Evolutionary conservation across 2,797 vertebrate genomes (phyloP).

Genomic region (Manis pentadactyla): DNA sequence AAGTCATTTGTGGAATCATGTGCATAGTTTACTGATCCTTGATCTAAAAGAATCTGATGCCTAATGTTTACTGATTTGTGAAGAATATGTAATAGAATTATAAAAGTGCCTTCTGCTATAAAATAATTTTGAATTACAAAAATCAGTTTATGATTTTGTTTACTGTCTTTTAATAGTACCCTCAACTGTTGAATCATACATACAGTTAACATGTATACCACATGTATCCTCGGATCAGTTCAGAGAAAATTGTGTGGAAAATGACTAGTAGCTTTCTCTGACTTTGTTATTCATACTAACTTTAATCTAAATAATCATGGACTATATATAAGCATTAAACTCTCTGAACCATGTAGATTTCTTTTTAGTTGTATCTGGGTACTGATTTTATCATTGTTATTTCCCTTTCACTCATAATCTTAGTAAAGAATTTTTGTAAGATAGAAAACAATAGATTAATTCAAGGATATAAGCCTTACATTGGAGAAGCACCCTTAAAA

Average conservation of each 20-base stretch:
- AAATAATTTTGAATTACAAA: slow-evolving; percentile 28
- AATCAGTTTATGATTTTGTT: slow-evolving; percentile 20
- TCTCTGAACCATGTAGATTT: slow-evolving; percentile 2
- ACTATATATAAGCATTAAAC: neutral
- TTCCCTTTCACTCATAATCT: neutral
- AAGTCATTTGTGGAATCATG: neutral
- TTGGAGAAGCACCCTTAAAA: neutral
- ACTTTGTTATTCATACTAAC: slow-evolving; percentile 19
- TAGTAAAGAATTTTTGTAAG: slow-evolving; percentile 43
- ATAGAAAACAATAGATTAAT: slow-evolving; percentile 35
- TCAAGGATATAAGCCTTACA: neutral
- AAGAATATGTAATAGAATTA: neutral
- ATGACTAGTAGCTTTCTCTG: neutral
- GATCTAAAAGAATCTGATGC: slow-evolving; percentile 13
- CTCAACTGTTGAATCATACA: neutral
- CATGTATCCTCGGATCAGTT: neutral
- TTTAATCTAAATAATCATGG: neutral
- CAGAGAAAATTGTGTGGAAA: slow-evolving; percentile 2
- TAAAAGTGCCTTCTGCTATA: neutral
- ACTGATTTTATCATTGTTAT: neutral
- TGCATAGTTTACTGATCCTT: neutral
- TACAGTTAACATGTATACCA: neutral
- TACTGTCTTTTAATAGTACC: neutral
- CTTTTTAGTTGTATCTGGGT: slow-evolving; percentile 11
- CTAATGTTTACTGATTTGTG: neutral